Evolutionary conservation across 2,888 invertebrate species (phyloP).

Genomic region (Cephalotes varians): DNA sequence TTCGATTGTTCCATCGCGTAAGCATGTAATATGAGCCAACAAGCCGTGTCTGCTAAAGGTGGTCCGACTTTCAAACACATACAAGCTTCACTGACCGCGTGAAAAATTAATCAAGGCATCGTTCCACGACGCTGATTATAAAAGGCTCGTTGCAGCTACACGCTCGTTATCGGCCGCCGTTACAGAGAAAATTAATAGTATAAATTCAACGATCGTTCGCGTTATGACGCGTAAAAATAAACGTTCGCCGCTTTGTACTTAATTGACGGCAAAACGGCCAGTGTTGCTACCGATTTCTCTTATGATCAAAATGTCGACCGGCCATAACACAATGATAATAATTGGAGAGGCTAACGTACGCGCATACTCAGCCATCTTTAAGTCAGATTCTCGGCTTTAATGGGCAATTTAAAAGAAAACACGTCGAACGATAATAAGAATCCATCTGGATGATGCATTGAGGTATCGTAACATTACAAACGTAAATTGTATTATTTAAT

Average conservation of each 20-base stretch:
- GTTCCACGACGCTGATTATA: conserved; percentile 71
- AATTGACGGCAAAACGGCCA: conserved; percentile 23
- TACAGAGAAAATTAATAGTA: conserved; percentile 31
- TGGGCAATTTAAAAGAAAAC: conserved; percentile 46
- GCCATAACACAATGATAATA: conserved; percentile 29
- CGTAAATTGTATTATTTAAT: conserved; percentile 43
- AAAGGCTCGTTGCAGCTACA: conserved; percentile 49
- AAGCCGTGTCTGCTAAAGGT: conserved; percentile 80
- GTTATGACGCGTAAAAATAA: conserved; percentile 9
- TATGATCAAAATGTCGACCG: conserved; percentile 21
- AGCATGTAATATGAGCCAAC: conserved; percentile 85
- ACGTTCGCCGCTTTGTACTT: conserved; percentile 16
- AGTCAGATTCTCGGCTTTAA: conserved; percentile 50
- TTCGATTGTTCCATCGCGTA: conserved; percentile 82
- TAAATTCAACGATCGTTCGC: conserved; percentile 30
- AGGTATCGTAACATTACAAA: conserved; percentile 44
- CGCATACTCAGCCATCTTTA: conserved; percentile 19
- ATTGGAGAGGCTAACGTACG: background rate
- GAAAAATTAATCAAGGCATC: conserved; percentile 78
- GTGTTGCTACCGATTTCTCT: conserved; percentile 7
- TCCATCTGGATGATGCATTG: conserved; percentile 29
- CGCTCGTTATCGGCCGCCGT: conserved; percentile 47
- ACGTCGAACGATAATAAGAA: conserved; percentile 49
- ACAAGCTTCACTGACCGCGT: conserved; percentile 78
- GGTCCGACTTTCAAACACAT: conserved; percentile 72